phyloP scores from a whole-genome alignment of 1,140 invertebrate species.

The Anastrepha ludens region DNA sequence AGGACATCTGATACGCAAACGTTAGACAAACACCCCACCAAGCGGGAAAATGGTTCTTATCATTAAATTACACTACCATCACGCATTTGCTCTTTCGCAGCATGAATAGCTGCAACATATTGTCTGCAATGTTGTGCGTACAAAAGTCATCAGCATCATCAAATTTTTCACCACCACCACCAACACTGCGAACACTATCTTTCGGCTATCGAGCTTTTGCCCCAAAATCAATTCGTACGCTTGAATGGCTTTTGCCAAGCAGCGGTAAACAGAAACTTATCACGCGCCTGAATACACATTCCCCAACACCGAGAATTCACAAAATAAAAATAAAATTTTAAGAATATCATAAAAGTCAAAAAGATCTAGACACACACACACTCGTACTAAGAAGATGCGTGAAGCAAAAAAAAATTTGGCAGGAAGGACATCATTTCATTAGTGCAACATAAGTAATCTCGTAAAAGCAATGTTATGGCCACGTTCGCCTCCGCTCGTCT shows the following conservation, averaged over 20 bases:
- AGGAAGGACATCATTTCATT: conserved; percentile 47
- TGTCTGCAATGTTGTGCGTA: not conserved
- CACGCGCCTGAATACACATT: conserved; percentile 32
- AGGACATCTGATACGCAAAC: conserved; percentile 29
- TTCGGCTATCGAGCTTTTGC: conserved; percentile 32
- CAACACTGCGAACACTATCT: not conserved
- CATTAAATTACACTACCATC: conserved; percentile 12
- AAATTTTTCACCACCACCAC: not conserved
- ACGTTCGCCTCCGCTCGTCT: not conserved
- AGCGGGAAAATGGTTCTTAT: conserved; percentile 10
- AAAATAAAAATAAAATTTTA: conserved; percentile 36
- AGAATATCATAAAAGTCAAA: conserved; percentile 34
- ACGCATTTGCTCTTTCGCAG: not conserved
- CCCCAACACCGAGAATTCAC: not conserved
- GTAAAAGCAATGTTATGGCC: conserved; percentile 23
- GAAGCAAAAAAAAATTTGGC: not conserved
- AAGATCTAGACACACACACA: not conserved
- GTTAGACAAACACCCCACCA: conserved; percentile 8
- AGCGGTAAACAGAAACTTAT: conserved; percentile 45
- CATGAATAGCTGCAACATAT: not conserved
- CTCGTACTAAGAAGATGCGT: not conserved
- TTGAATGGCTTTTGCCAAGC: not conserved
- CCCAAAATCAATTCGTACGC: conserved; percentile 44
- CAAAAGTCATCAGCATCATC: conserved; percentile 30
- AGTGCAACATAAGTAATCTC: conserved; percentile 51